phyloP scores from a whole-genome alignment of 2,888 invertebrate genomes.

The Hypomecis punctinalis region DNA sequence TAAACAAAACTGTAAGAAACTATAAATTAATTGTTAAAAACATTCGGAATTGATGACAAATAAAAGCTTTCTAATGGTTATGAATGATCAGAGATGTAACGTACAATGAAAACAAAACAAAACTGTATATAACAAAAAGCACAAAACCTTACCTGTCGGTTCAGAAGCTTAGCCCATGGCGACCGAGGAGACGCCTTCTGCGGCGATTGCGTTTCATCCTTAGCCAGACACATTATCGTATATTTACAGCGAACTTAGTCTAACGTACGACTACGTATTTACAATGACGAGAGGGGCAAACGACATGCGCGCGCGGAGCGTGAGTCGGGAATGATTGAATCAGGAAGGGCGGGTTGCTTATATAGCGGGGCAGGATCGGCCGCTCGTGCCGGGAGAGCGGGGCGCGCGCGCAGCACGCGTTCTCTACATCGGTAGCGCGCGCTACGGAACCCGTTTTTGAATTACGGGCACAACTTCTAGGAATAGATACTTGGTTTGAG shows the following conservation, averaged over 20 bases:
- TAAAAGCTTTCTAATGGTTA: background rate
- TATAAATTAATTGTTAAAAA: no score
- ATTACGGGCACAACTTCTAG: constrained; percentile 66
- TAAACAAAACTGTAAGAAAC: no score
- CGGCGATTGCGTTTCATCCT: constrained; percentile 76
- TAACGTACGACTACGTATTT: constrained; percentile 79
- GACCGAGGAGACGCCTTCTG: constrained; percentile 79
- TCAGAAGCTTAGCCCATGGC: constrained; percentile 84
- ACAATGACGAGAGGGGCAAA: constrained; percentile 64
- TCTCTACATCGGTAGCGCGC: constrained; percentile 70
- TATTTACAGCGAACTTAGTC: constrained; percentile 66
- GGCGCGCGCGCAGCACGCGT: constrained; percentile 71
- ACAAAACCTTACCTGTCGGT: constrained; percentile 80
- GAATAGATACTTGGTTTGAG: constrained; percentile 74
- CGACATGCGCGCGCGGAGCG: constrained; percentile 73
- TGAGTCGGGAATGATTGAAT: constrained; percentile 78
- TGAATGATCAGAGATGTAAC: background rate
- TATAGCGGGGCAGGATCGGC: constrained; percentile 69
- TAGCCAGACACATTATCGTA: constrained; percentile 82
- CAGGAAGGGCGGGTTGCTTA: constrained; percentile 76
- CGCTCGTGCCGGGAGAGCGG: constrained; percentile 55
- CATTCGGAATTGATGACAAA: no score
- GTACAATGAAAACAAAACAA: background rate
- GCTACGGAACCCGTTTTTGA: constrained; percentile 75
- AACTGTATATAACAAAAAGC: background rate